A percentile compares a stretch with the other conserved stretches of the same genome.
These are phyloP conservation scores for Athalia rosae DNA, from an alignment of 2,888 invertebrate species.

Conservation along the genomic window DNA sequence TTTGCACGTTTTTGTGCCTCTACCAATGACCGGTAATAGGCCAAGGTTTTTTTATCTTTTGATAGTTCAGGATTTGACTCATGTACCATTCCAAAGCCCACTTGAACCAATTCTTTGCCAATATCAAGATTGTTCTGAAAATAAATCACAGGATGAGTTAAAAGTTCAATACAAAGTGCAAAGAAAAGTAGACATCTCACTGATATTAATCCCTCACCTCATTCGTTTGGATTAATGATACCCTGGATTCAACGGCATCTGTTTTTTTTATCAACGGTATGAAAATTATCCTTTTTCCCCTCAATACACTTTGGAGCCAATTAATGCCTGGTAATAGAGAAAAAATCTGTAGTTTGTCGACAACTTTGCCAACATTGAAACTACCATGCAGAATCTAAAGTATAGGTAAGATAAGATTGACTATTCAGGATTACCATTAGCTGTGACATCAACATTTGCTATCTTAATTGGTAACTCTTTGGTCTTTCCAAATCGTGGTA, in stretches of 20 bases:
- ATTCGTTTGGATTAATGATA: conserved; percentile 67
- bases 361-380: not conserved
- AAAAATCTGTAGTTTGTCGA: conserved; percentile 40
- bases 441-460: conserved; percentile 74
- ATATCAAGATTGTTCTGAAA: conserved; percentile 74
- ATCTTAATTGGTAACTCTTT: conserved; percentile 76
- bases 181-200: not conserved
- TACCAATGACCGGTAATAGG: conserved; percentile 72
- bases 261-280: conserved; percentile 73
- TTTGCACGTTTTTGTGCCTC: conserved; percentile 74
- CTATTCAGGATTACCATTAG: conserved; percentile 68
- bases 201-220: conserved; percentile 55
- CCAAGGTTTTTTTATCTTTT: conserved; percentile 64
- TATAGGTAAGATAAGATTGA: not conserved
- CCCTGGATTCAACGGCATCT: conserved; percentile 74
- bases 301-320: conserved; percentile 78
- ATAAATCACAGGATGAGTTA: not conserved
- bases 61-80: conserved; percentile 61
- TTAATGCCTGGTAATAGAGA: conserved; percentile 72
- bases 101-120: conserved; percentile 75
- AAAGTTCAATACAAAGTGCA: conserved; percentile 26
- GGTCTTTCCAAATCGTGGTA: conserved; percentile 76
- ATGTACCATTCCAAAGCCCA: conserved; percentile 70
- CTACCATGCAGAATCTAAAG: not conserved
- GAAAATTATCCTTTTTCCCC: conserved; percentile 74